Percentiles rank a stretch among this genome's conserved stretches.
phyloP scores from a whole-genome alignment of 2,888 invertebrate species.

The Agrotis ipsilon region DNA sequence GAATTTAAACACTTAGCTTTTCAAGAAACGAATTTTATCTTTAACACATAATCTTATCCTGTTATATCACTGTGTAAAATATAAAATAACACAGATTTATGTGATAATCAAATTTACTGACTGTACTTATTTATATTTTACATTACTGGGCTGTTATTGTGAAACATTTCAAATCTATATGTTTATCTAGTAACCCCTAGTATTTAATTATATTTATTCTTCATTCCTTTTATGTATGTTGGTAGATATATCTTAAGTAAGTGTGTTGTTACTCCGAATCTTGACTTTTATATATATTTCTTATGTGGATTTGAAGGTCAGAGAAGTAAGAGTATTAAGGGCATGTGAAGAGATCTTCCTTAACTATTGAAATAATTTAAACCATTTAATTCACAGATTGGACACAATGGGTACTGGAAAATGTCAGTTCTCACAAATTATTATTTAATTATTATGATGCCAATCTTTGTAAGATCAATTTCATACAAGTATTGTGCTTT shows the following conservation, averaged over 20 bases:
- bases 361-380: background rate
- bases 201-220: background rate
- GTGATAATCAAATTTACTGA: too few species aligned
- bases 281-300: too few species aligned
- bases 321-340: background rate
- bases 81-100: too few species aligned
- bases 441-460: too few species aligned
- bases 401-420: background rate
- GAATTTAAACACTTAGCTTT: too few species aligned
- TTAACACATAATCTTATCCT: too few species aligned
- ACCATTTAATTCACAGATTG: background rate
- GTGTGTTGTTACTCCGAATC: background rate
- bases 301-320: background rate
- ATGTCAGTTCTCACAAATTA: background rate
- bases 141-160: background rate
- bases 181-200: background rate
- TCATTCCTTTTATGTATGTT: background rate
- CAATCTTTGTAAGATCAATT: too few species aligned
- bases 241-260: background rate
- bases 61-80: too few species aligned
- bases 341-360: background rate
- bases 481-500: too few species aligned
- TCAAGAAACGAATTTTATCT: too few species aligned
- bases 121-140: background rate
- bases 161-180: background rate